Base-by-base conservation (phyloP, 1,140 invertebrate species). In the Melipona quadrifasciata region DNA sequence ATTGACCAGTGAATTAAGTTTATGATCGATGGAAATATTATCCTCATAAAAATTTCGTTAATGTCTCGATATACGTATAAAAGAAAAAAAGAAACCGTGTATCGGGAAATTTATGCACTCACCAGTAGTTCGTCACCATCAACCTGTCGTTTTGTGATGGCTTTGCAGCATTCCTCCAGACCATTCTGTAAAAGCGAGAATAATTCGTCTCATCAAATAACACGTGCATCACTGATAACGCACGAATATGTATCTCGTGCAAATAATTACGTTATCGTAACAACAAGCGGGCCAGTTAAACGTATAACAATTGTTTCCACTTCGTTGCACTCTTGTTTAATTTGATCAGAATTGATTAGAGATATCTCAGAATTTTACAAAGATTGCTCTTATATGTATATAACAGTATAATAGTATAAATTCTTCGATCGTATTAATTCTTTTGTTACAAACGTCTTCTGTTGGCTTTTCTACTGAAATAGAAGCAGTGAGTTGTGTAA, bases 111-210 rank as follows among this genome's bases (percentile, higher is more conserved):
- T 10, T 39, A 82, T 8, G 39, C 8, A 90, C 92, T 93, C 51
- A 94, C 93, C 84, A 93, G 61, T n/a, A 94, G 71, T 71, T 93
- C 92, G 57, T 93, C 92, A 47, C 93, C 93, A 61, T 93, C 91
- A 73, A 94, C 92, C 67, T 93, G 90, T 27, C 92, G 89, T 82
- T 93, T 94, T 16, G 84, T 64, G n/a, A 93, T 86, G 0, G 92
- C 90, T 58, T 91, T 89, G 72, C 93, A 94, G 71, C 92, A 93
- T n/a, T 92, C 91, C 14, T 92, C 92, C 78, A 93, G 72, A 24
- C 90, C 92, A 84, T 93, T 93, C 93, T 94, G 75, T n/a, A 90
- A 86, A 85, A 87, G 68, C 19, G n/a, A 65, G 16, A 24, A 86
- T 80, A 85, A 64, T 39, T 27, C 14, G 71, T 68, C 73, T 31